Evolutionary conservation across 2,888 invertebrate genomes (phyloP).

Genomic region (Drosophila stalkeri): DNA sequence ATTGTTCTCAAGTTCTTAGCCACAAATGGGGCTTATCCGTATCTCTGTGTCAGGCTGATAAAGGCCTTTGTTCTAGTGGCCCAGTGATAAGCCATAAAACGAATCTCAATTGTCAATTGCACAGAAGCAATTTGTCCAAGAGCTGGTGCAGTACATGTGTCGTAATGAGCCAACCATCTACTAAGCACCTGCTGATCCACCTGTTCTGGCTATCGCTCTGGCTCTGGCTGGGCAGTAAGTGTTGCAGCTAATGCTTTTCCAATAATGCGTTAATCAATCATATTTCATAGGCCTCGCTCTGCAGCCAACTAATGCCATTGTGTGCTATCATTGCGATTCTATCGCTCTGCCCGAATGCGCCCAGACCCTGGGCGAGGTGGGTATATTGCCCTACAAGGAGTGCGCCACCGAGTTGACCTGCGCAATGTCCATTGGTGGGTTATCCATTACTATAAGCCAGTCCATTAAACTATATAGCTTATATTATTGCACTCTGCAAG

Average conservation of each 20-base stretch:
- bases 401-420: constrained; percentile 71
- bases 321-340: constrained; percentile 83
- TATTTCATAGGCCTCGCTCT: constrained; percentile 34
- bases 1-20: constrained; percentile 7
- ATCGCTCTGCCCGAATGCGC: constrained; percentile 75
- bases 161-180: constrained; percentile 16
- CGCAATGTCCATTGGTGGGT: constrained; percentile 79
- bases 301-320: constrained; percentile 50
- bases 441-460: neutral
- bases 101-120: neutral
- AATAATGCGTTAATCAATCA: constrained; percentile 25
- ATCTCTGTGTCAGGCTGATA: constrained; percentile 37
- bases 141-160: constrained; percentile 1
- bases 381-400: constrained; percentile 64
- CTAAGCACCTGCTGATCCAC: constrained; percentile 7
- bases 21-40: constrained; percentile 32
- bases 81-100: constrained; percentile 53
- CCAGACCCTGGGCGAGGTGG: constrained; percentile 70
- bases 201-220: neutral
- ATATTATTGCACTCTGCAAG: too few relatives aligned
- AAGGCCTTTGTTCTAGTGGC: constrained; percentile 28
- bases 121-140: constrained; percentile 23
- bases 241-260: constrained; percentile 32
- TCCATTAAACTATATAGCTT: too few relatives aligned
- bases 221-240: constrained; percentile 38